Base-by-base conservation (phyloP, 2,797 vertebrate genomes). In the Valencia hispanica region DNA sequence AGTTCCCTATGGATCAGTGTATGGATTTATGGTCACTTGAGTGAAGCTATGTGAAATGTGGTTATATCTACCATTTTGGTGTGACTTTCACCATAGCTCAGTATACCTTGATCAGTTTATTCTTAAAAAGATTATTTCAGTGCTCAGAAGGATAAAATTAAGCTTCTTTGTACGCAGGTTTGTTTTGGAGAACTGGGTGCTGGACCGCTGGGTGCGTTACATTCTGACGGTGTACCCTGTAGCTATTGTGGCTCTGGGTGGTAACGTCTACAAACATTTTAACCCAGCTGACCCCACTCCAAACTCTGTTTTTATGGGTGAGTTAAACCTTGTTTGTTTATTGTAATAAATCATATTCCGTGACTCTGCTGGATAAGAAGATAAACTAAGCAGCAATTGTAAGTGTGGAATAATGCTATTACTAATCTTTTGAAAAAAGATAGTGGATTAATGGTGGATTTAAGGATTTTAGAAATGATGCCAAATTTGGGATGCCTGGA, bases 131-230 rank as follows among this genome's bases (percentile, higher is more conserved):
- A 34, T 61, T 61, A 2, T 61, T 30, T 30, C 10, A 17, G 55
- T 32, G 1, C 55, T 59, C 15, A 61, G 30, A 61, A 59, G 15
- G 32, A 63, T 20, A 36, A 36, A 22, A 22, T 22, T 22, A 1
- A 9, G 17, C 66, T 0, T 71, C 0, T 70, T 0, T 81, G 41
- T 77, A 20, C 84, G 12, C 71, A 96, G 96, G 96, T 95, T 95
- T 89, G 89, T 91, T 51, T 81, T 97, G 41, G 96, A 97, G 91
- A 97, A 96, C 90, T 94, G 94, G 84, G 50, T 94, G 11, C 82
- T 97, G 85, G 95, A 95, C 78, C 94, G 93, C 1, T 96, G 96
- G 63, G 94, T 96, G 78, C 87, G 94, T 4, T 93, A 97, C 70
- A 95, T 96, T 81, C 85, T 97, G 71, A 96, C 93, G 0, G 55